phyloP scores from a whole-genome alignment of 2,888 invertebrate genomes.

The Stenchaetothrips biformis region DNA sequence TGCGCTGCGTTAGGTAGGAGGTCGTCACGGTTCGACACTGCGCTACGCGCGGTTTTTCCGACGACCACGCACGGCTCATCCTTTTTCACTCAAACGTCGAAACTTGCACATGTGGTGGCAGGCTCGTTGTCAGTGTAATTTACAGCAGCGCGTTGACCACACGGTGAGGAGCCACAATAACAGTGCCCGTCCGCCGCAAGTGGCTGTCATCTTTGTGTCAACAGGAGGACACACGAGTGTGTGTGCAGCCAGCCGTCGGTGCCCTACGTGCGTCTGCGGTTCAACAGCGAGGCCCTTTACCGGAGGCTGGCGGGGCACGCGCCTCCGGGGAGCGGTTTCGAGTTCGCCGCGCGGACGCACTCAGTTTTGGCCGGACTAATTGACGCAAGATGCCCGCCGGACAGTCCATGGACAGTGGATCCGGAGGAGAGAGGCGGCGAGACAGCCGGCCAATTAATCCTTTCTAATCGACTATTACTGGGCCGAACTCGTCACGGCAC shows the following conservation, averaged over 20 bases:
- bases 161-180: background rate
- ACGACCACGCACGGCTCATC: too few relatives aligned
- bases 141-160: too few relatives aligned
- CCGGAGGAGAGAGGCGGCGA: background rate
- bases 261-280: background rate
- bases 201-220: too few relatives aligned
- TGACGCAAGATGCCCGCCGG: background rate
- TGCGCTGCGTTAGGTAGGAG: background rate
- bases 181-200: background rate
- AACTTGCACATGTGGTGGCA: too few relatives aligned
- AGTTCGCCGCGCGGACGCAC: background rate
- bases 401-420: background rate
- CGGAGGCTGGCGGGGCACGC: background rate
- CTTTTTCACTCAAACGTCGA: too few relatives aligned
- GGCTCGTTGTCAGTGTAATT: too few relatives aligned
- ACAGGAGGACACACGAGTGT: too few relatives aligned
- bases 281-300: background rate
- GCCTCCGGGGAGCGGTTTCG: too few relatives aligned
- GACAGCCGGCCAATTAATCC: constrained; percentile 13
- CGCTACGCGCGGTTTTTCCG: background rate
- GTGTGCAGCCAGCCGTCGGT: background rate
- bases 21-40: background rate
- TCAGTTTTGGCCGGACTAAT: too few relatives aligned
- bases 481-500: background rate
- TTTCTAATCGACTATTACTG: constrained; percentile 21